Evolutionary conservation across 2,797 vertebrate species (phyloP).

Genomic region (Thaleichthys pacificus): DNA sequence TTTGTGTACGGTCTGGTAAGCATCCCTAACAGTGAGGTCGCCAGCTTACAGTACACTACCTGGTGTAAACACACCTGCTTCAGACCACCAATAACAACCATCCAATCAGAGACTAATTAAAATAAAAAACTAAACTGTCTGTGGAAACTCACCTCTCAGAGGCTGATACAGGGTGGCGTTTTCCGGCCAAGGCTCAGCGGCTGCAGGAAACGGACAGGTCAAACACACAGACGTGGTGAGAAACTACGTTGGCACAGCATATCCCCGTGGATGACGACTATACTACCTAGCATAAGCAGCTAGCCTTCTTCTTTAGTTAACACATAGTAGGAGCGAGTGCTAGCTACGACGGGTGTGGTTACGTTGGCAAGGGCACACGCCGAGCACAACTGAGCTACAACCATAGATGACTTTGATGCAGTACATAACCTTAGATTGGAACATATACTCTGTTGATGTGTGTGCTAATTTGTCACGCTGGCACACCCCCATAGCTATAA

Average conservation of each 20-base stretch:
- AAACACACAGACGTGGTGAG: constrained; percentile 16
- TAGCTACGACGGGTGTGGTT: no score
- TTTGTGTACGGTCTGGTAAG: no score
- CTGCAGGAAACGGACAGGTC: constrained; percentile 44
- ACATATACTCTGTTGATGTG: not conserved
- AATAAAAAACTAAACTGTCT: not conserved
- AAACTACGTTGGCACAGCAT: not conserved
- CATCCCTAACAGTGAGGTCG: no score
- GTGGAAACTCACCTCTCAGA: constrained; percentile 79
- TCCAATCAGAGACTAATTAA: not conserved
- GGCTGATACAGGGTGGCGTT: constrained; percentile 92
- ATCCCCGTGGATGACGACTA: not conserved
- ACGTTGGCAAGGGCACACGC: no score
- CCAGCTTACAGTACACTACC: no score
- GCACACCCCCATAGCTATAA: no score
- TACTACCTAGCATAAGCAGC: not conserved
- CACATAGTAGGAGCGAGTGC: not conserved
- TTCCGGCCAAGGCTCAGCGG: constrained; percentile 92
- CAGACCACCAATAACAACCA: not conserved
- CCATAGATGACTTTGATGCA: no score
- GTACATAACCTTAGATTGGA: not conserved
- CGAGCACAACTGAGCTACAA: no score
- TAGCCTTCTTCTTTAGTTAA: not conserved
- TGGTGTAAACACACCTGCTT: no score
- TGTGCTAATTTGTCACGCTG: not conserved